Evolutionary conservation across 2,113 vertebrate species (phyloP).

Genomic region (Dipodomys spectabilis): DNA sequence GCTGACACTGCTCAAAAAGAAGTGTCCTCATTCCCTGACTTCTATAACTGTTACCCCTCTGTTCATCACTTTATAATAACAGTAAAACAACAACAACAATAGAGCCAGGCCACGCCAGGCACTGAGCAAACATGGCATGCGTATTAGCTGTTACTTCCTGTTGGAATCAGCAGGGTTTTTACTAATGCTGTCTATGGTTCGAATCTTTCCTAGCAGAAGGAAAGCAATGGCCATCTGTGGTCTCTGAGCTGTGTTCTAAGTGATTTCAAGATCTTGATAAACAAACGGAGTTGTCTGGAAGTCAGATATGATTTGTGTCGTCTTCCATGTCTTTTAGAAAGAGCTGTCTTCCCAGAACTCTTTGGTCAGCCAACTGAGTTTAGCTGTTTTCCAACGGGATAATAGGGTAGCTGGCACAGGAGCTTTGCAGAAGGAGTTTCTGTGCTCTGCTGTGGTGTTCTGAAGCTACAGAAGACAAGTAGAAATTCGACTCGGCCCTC

Average conservation of each 20-base stretch:
- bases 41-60: too few species aligned
- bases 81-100: too few species aligned
- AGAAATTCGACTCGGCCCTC: background rate
- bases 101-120: background rate
- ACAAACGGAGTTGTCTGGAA: slow-evolving; percentile 33
- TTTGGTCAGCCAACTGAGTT: background rate
- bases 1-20: too few species aligned
- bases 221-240: background rate
- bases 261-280: slow-evolving; percentile 46
- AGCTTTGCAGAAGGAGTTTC: background rate
- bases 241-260: background rate
- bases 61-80: too few species aligned
- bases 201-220: background rate
- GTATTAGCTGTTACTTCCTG: background rate
- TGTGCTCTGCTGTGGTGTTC: background rate
- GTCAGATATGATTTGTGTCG: background rate
- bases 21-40: too few species aligned
- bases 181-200: background rate
- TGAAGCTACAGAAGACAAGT: too few species aligned
- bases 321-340: slow-evolving; percentile 7
- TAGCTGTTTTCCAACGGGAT: background rate
- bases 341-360: background rate
- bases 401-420: background rate
- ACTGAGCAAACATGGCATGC: background rate
- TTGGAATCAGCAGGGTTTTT: background rate